Percentiles rank a stretch among this genome's conserved stretches.
phyloP scores from a whole-genome alignment of 2,797 vertebrate species.

The Cyprinella venusta region DNA sequence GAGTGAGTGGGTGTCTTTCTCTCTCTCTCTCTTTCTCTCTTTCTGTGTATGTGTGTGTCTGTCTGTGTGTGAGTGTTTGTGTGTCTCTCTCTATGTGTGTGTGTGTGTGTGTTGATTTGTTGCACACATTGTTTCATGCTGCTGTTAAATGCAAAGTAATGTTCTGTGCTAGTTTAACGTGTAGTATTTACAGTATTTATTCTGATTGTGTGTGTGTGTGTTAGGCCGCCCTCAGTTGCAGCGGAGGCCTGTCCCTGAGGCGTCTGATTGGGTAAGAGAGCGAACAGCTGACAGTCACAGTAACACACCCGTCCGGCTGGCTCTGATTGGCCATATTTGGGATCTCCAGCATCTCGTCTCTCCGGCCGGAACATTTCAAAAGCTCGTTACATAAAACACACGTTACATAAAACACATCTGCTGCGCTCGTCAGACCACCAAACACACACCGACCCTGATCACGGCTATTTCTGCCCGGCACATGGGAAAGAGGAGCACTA shows the following conservation, averaged over 20 bases:
- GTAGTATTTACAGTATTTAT: neutral
- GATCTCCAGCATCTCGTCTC: neutral
- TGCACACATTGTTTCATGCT: neutral
- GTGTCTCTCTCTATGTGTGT: conserved; percentile 35
- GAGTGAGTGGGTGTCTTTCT: too few relatives aligned
- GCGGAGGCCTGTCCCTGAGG: conserved; percentile 56
- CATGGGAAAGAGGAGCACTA: neutral
- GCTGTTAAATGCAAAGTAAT: conserved; percentile 1
- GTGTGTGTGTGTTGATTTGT: neutral
- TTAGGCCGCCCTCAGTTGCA: conserved; percentile 49
- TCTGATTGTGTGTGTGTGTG: neutral
- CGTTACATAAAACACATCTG: conserved; percentile 77
- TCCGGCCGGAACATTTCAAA: conserved; percentile 54
- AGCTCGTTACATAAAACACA: conserved; percentile 74
- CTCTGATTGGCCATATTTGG: conserved; percentile 42
- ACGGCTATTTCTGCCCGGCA: conserved; percentile 72
- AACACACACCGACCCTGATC: conserved; percentile 46
- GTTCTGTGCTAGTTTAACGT: neutral
- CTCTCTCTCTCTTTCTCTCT: too few relatives aligned
- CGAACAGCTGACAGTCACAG: conserved; percentile 32
- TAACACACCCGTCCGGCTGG: neutral
- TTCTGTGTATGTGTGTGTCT: neutral
- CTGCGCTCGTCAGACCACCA: conserved; percentile 62
- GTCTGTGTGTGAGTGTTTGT: conserved; percentile 31
- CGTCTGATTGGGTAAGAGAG: conserved; percentile 31